Base-by-base conservation (phyloP, 2,888 invertebrate species). In the Mellilla xanthometata region DNA sequence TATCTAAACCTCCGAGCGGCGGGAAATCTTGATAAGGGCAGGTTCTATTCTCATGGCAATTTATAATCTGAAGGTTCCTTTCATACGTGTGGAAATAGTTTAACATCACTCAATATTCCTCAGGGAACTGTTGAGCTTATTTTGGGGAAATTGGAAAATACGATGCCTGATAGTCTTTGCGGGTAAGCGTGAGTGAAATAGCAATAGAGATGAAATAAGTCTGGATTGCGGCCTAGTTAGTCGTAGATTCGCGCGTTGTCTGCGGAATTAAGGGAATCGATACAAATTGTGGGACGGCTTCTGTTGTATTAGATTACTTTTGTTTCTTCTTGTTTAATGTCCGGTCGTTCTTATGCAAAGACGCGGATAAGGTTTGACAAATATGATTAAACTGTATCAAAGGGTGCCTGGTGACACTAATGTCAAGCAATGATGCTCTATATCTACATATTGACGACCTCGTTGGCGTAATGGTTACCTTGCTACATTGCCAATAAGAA, bases 1-100 rank as follows among this genome's bases (percentile, higher is more conserved):
- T 12, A 34, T n/a, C 10, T 27, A 27, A 27, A 11, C 27, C 32
- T 35, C 22, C 30, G n/a, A 4, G 23, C 12, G 15, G 19, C 19
- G 39, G 19, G 39, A 43, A 41, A 34, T 27, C 46, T 33, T 48
- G 58, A 57, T 62, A 59, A 60, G 60, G 43, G 54, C 50, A 54
- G 60, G 60, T 36, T 42, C 54, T 46, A 53, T 66, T 60, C 49
- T 59, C 53, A 34, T 29, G 34, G 15, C 45, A 55, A 65, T 64
- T 64, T 64, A 61, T 62, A 54, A 58, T 51, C 48, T 44, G 33
- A 32, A 38, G 38, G 47, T 49, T 47, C 38, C 43, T 57, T 57
- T 49, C 49, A 41, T 52, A 34, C 46, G 30, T 29, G 41, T 42
- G 43, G 44, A 48, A 38, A 54, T 54, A 35, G 44, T 47, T 54